phyloP scores from a whole-genome alignment of 1,140 invertebrate genomes.

The Trichomalopsis sarcophagae region DNA sequence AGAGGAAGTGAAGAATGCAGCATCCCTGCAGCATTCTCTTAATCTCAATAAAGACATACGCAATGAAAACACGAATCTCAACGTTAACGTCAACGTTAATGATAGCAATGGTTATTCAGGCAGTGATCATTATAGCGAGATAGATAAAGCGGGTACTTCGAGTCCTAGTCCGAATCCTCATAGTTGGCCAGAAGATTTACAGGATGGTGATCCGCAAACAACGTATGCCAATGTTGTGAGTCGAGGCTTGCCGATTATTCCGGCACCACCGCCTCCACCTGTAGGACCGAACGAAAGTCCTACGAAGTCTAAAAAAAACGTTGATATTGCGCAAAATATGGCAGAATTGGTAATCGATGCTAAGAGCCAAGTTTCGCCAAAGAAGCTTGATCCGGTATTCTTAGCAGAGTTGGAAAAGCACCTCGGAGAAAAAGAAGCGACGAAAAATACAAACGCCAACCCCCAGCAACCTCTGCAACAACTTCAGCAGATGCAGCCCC shows the following conservation, averaged over 20 bases:
- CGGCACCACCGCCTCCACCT: constrained; percentile 56
- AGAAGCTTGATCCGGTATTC: constrained; percentile 77
- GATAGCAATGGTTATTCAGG: constrained; percentile 51
- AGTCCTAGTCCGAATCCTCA: constrained; percentile 48
- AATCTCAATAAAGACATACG: constrained; percentile 58
- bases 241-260: constrained; percentile 22
- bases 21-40: constrained; percentile 31
- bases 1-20: constrained; percentile 35
- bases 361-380: constrained; percentile 56
- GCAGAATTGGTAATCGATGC: constrained; percentile 65
- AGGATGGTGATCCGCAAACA: constrained; percentile 54
- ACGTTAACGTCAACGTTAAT: constrained; percentile 57
- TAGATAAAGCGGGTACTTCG: constrained; percentile 60
- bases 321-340: constrained; percentile 66
- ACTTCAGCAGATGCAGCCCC: not conserved
- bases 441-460: constrained; percentile 71
- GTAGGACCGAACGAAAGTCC: constrained; percentile 66
- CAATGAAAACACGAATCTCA: constrained; percentile 61
- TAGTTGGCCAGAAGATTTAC: constrained; percentile 68
- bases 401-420: constrained; percentile 80
- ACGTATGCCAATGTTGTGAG: constrained; percentile 63
- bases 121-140: constrained; percentile 66
- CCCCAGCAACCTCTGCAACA: constrained; percentile 43
- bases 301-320: constrained; percentile 63
- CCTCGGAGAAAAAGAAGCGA: constrained; percentile 75